phyloP scores from a whole-genome alignment of 1,140 invertebrate species.

The Pectinophora gossypiella region DNA sequence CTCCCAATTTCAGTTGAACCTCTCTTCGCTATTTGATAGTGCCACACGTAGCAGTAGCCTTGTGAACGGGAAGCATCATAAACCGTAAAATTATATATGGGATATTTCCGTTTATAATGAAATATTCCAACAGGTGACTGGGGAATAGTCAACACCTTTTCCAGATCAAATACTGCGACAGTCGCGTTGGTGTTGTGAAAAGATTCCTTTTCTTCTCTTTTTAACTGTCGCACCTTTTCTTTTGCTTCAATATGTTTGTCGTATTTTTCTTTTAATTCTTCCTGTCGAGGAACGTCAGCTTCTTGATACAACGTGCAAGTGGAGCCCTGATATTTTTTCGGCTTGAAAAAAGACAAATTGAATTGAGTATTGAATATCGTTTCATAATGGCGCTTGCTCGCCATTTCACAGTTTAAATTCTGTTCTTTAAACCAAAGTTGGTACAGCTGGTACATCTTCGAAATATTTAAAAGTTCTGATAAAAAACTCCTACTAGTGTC shows the following conservation, averaged over 20 bases:
- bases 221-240: slow-evolving; percentile 16
- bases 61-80: slow-evolving; percentile 11
- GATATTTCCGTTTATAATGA: slow-evolving; percentile 28
- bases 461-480: slow-evolving; percentile 19
- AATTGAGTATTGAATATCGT: slow-evolving; percentile 5
- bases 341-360: slow-evolving; percentile 8
- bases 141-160: slow-evolving; percentile 19
- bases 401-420: not conserved
- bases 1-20: slow-evolving; percentile 22
- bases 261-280: slow-evolving; percentile 11
- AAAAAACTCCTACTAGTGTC: slow-evolving; percentile 15
- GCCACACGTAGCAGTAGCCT: slow-evolving; percentile 27
- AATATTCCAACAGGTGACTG: slow-evolving; percentile 22
- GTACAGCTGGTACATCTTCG: slow-evolving; percentile 20
- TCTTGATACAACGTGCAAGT: slow-evolving; percentile 11
- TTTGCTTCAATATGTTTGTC: slow-evolving; percentile 14
- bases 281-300: slow-evolving; percentile 11
- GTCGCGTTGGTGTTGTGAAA: slow-evolving; percentile 5
- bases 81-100: slow-evolving; percentile 29
- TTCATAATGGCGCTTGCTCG: not conserved
- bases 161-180: slow-evolving; percentile 18
- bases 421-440: not conserved
- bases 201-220: slow-evolving; percentile 15
- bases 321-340: slow-evolving; percentile 19
- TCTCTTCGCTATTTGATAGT: slow-evolving; percentile 18